phyloP scores from a whole-genome alignment of 2,113 vertebrate genomes.

The Marcusenius ussheri region DNA sequence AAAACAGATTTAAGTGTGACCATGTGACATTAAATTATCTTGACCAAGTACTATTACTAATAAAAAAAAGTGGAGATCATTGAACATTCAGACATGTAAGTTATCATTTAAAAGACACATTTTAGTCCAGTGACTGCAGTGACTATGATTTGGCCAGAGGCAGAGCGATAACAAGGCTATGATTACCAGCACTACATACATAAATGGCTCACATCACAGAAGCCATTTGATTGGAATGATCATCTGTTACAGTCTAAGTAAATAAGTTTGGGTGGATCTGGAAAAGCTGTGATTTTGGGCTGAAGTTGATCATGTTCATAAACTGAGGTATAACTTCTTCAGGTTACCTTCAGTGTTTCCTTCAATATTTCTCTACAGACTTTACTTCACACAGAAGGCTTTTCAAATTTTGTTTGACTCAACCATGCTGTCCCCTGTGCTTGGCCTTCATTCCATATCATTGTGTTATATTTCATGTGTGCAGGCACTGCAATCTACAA shows the following conservation, averaged over 20 bases:
- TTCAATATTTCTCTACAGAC: conserved; percentile 1
- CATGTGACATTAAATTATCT: background rate
- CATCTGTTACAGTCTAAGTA: background rate
- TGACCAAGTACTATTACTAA: background rate
- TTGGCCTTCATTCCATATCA: background rate
- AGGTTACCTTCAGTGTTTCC: background rate
- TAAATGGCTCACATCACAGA: background rate
- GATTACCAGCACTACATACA: background rate
- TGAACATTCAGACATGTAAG: background rate
- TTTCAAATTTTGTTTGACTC: background rate
- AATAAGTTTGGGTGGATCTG: background rate
- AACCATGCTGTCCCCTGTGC: background rate
- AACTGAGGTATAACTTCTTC: background rate
- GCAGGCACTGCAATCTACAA: background rate
- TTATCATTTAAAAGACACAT: background rate
- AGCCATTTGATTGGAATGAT: background rate
- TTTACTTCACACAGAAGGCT: background rate
- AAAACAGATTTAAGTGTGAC: background rate
- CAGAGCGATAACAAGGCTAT: background rate
- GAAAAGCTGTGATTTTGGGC: background rate
- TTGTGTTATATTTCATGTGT: background rate
- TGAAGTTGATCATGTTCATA: background rate
- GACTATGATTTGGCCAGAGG: background rate
- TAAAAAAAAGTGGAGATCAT: background rate
- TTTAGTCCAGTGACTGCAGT: background rate